Percentiles rank a stretch among this genome's conserved stretches.
phyloP scores from a whole-genome alignment of 2,113 vertebrate species.

The Sciurus niger region DNA sequence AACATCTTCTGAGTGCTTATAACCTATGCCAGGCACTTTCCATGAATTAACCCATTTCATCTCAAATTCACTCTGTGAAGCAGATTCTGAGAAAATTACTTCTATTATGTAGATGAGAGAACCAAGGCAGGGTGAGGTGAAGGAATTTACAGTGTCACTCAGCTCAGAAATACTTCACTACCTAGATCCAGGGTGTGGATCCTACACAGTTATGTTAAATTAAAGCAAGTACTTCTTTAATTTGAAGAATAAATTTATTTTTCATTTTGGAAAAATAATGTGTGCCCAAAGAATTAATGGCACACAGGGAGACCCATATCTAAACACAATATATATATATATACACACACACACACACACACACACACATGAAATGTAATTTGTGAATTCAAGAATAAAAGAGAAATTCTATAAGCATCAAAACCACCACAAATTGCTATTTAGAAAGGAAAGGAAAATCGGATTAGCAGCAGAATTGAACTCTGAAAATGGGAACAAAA shows the following conservation, averaged over 20 bases:
- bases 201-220: background rate
- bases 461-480: background rate
- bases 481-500: background rate
- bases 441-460: background rate
- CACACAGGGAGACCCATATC: background rate
- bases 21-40: background rate
- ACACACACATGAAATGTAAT: background rate
- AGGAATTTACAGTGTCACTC: background rate
- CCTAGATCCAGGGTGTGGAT: background rate
- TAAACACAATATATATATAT: no score
- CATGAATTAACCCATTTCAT: background rate
- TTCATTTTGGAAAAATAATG: background rate
- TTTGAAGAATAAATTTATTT: background rate
- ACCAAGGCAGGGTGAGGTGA: background rate
- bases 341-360: no score
- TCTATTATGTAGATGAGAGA: background rate
- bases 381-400: slow-evolving; percentile 1
- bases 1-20: background rate
- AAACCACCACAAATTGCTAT: background rate
- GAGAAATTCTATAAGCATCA: background rate
- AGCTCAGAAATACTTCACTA: background rate
- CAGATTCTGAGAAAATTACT: background rate
- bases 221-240: background rate
- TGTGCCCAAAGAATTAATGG: background rate
- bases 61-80: background rate